Evolutionary conservation across 2,888 invertebrate species (phyloP).

Genomic region (Meta bourneti): DNA sequence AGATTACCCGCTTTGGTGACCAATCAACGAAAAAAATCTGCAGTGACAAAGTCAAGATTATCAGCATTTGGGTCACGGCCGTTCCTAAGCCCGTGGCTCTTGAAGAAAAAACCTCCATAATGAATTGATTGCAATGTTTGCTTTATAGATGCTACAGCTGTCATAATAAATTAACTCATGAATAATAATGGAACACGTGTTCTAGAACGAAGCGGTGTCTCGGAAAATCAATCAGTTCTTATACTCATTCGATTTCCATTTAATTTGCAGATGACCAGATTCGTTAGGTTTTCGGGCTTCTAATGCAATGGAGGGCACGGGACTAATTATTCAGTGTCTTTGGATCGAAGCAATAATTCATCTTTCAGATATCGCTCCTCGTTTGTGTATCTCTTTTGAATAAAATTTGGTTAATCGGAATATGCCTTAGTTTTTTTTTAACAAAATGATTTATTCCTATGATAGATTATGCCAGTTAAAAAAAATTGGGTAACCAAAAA

Average conservation of each 20-base stretch:
- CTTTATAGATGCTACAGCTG: constrained; percentile 17
- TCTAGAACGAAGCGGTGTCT: constrained; percentile 6
- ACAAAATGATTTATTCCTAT: too few relatives aligned
- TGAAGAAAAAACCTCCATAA: background rate
- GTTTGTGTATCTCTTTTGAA: too few relatives aligned
- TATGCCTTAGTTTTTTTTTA: too few relatives aligned
- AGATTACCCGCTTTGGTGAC: background rate
- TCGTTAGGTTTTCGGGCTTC: background rate
- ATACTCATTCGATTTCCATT: background rate
- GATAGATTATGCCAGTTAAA: too few relatives aligned
- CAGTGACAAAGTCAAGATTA: background rate
- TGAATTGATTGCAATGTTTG: constrained; percentile 56
- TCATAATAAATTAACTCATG: constrained; percentile 57
- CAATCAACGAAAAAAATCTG: background rate
- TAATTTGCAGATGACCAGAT: background rate
- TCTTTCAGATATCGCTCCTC: too few relatives aligned
- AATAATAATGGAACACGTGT: constrained; percentile 53
- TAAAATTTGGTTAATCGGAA: too few relatives aligned
- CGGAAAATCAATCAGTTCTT: constrained; percentile 32
- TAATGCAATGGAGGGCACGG: background rate
- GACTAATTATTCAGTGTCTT: background rate
- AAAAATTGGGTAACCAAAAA: too few relatives aligned
- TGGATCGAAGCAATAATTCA: background rate
- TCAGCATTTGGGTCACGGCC: constrained; percentile 26
- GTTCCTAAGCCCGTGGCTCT: background rate